These are phyloP conservation scores for Nesidiocoris tenuis DNA, from an alignment of 2,888 invertebrate species.

Conservation along the genomic window DNA sequence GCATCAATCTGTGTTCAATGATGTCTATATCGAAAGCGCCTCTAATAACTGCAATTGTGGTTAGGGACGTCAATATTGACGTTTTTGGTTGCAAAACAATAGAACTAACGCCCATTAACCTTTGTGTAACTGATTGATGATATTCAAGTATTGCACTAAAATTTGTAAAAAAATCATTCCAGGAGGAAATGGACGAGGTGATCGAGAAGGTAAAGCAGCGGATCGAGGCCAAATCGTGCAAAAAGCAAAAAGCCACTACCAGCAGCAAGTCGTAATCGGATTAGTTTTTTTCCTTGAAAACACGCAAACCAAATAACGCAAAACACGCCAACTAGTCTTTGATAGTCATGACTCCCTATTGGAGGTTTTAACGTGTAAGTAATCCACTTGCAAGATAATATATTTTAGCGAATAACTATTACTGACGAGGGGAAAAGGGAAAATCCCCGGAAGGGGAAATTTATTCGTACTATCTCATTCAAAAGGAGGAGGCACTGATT, in stretches of 20 bases:
- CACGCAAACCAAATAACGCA: slow-evolving; percentile 28
- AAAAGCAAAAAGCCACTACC: slow-evolving; percentile 51
- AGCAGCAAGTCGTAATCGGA: slow-evolving; percentile 25
- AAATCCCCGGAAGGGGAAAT: not conserved
- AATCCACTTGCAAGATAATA: not conserved
- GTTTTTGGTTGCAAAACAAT: too few species aligned
- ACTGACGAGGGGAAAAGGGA: not conserved
- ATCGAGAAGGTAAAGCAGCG: slow-evolving; percentile 57
- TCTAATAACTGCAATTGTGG: too few species aligned
- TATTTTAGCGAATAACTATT: not conserved
- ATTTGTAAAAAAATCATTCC: too few species aligned
- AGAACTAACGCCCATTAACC: too few species aligned
- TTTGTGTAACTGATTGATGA: too few species aligned
- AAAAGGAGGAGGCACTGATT: not conserved
- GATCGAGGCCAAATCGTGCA: slow-evolving; percentile 58
- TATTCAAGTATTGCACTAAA: too few species aligned
- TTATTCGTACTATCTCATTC: not conserved
- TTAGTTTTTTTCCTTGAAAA: slow-evolving; percentile 11
- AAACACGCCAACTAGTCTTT: slow-evolving; percentile 38
- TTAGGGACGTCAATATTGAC: too few species aligned
- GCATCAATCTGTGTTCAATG: too few species aligned
- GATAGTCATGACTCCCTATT: slow-evolving; percentile 36
- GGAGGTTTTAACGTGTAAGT: not conserved
- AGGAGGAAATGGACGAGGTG: slow-evolving; percentile 58
- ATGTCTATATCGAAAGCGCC: too few species aligned